Evolutionary conservation across 2,113 vertebrate species (phyloP), one percentile per base, ranked within the genome.

Genomic region (Tetrao urogallus): DNA sequence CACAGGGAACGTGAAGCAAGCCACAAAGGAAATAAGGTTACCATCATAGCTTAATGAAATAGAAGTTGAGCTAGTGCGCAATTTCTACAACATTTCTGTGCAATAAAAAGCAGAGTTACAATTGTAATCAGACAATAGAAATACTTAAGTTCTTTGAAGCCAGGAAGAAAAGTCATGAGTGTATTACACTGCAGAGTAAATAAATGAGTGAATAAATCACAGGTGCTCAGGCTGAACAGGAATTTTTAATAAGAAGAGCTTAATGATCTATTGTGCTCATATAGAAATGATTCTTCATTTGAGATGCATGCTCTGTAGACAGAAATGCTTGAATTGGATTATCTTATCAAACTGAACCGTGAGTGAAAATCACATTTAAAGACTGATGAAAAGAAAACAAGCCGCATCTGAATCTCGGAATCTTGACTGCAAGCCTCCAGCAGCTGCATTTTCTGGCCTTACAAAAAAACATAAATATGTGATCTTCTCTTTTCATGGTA

Each of bases 311-410:
- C 20, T 79, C 54, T 45, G 54, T 36, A 50, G 78, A 58, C 70
- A 85, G 85, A 91, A 89, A 63, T 45, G 32, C 64, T 76, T 86
- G 40, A 88, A 89, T 74, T 76, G 79, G 85, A 80, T 95, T 95
- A 74, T 88, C 3, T 80, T 56, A 48, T 67, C 2, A 4, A 85
- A 80, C 45, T 3, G 2, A 91, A 56, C 64, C 74, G 38, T 25
- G 16, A 91, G 60, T n/a, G 64, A 66, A 95, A 94, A 94, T 92
- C 58, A 1, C 75, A 76, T 94, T 94, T 89, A 75, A 73, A 27
- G 60, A 42, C 50, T 77, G 72, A 74, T 70, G 36, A 16, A 64
- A 73, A 67, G 69, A 88, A 89, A 54, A 4, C 40, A 69, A 86
- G 65, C 63, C 22, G 54, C 63, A 87, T 82, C 78, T 92, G 75